A percentile compares a stretch with the other conserved stretches of the same genome.
These are phyloP conservation scores for Matsumyia berberina DNA, from an alignment of 2,888 invertebrate genomes.

Conservation along the genomic window DNA sequence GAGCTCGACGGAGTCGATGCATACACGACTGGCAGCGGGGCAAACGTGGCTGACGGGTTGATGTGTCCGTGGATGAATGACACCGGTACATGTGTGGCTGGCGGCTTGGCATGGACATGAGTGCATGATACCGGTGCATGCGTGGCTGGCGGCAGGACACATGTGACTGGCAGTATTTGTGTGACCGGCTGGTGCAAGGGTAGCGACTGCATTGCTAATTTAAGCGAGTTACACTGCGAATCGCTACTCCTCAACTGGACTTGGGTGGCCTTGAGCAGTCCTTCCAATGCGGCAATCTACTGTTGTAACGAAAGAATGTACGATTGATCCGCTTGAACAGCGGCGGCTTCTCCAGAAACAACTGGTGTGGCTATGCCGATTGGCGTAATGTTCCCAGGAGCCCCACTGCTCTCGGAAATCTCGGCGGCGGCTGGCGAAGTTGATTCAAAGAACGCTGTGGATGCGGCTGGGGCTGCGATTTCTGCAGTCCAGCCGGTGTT, in stretches of 20 bases:
- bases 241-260: too few relatives aligned
- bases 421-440: not conserved
- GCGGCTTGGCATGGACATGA: not conserved
- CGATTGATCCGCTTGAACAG: not conserved
- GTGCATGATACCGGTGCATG: not conserved
- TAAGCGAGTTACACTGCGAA: too few relatives aligned
- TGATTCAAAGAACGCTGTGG: not conserved
- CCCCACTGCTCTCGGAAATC: constrained; percentile 1
- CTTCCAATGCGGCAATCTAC: too few relatives aligned
- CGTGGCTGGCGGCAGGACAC: too few relatives aligned
- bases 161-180: too few relatives aligned
- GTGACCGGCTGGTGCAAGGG: too few relatives aligned
- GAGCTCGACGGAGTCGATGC: constrained; percentile 1
- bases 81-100: not conserved
- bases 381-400: not conserved
- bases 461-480: constrained; percentile 8
- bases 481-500: not conserved
- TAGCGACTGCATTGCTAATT: too few relatives aligned
- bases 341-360: not conserved
- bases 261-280: too few relatives aligned
- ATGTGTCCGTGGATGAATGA: too few relatives aligned
- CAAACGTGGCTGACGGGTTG: not conserved
- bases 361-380: not conserved
- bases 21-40: constrained; percentile 1
- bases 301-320: constrained; percentile 9